Conservation (phyloP, 2,797 vertebrate species). For the Sebastes baramenuke region DNA sequence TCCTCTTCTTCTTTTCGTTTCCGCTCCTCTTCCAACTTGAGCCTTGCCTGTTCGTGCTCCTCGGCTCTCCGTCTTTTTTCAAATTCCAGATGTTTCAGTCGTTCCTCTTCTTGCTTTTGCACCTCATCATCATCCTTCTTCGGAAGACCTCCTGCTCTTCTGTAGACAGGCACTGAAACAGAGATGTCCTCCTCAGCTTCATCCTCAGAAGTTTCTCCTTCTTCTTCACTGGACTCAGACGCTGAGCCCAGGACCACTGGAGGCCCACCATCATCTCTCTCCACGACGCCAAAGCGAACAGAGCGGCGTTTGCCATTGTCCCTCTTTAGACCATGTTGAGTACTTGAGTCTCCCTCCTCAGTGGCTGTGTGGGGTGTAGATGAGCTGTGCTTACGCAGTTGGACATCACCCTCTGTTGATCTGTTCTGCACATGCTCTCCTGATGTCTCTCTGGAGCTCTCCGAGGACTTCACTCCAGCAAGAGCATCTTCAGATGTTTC, state of each 20-base stretch:
- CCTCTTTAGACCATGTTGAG: conserved; percentile 42
- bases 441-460: not conserved
- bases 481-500: not conserved
- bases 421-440: not conserved
- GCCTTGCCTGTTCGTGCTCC: conserved; percentile 25
- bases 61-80: conserved; percentile 47
- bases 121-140: conserved; percentile 11
- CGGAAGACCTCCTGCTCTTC: conserved; percentile 27
- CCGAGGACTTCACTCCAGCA: not conserved
- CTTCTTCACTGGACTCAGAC: conserved; percentile 60
- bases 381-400: not conserved
- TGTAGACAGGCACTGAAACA: conserved; percentile 29
- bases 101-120: conserved; percentile 40
- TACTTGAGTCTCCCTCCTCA: conserved; percentile 55
- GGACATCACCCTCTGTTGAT: conserved; percentile 2
- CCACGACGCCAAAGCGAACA: conserved; percentile 66
- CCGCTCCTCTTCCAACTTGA: conserved; percentile 33
- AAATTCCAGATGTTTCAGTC: conserved; percentile 46
- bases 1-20: conserved; percentile 12
- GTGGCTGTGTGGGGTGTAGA: conserved; percentile 60
- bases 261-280: conserved; percentile 63
- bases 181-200: conserved; percentile 5
- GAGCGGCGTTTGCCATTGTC: conserved; percentile 73
- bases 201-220: conserved; percentile 23
- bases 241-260: conserved; percentile 55